phyloP scores from a whole-genome alignment of 92 coral and sea anemone genomes.

The Palythoa grandiflora region DNA sequence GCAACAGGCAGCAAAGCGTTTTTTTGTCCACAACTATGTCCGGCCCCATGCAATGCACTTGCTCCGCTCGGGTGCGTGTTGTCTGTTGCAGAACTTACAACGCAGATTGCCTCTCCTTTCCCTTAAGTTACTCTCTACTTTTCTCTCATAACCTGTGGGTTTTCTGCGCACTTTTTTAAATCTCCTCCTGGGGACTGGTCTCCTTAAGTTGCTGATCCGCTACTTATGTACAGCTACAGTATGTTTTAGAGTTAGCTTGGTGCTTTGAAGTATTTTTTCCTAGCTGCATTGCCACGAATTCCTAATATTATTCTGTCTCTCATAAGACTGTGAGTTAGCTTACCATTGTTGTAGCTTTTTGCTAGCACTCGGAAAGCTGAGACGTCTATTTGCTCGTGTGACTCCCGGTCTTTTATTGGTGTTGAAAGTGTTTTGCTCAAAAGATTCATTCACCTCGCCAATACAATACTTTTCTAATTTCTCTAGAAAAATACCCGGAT shows the following conservation, averaged over 20 bases:
- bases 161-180: slow-evolving; percentile 1
- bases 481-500: slow-evolving; percentile 61
- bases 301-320: neutral
- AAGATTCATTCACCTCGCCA: slow-evolving; percentile 17
- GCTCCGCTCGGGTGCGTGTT: slow-evolving; percentile 55
- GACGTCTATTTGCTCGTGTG: slow-evolving; percentile 73
- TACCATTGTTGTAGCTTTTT: slow-evolving; percentile 76
- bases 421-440: slow-evolving; percentile 69
- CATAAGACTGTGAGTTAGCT: slow-evolving; percentile 12
- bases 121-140: neutral
- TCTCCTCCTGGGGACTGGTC: slow-evolving; percentile 48
- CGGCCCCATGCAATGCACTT: slow-evolving; percentile 66
- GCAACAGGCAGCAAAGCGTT: slow-evolving; percentile 21
- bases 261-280: slow-evolving; percentile 54
- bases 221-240: slow-evolving; percentile 62
- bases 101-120: slow-evolving; percentile 30
- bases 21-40: slow-evolving; percentile 47
- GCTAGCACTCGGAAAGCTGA: slow-evolving; percentile 73
- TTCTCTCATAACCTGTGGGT: neutral
- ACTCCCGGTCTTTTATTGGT: slow-evolving; percentile 70
- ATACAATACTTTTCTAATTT: slow-evolving; percentile 71
- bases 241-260: slow-evolving; percentile 52
- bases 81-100: slow-evolving; percentile 61
- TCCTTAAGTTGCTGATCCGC: slow-evolving; percentile 53
- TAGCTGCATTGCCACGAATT: slow-evolving; percentile 50